Evolutionary conservation across 2,888 invertebrate species (phyloP), one percentile per base, ranked within the genome.

Genomic region (Glyphotaelius pellucidus): DNA sequence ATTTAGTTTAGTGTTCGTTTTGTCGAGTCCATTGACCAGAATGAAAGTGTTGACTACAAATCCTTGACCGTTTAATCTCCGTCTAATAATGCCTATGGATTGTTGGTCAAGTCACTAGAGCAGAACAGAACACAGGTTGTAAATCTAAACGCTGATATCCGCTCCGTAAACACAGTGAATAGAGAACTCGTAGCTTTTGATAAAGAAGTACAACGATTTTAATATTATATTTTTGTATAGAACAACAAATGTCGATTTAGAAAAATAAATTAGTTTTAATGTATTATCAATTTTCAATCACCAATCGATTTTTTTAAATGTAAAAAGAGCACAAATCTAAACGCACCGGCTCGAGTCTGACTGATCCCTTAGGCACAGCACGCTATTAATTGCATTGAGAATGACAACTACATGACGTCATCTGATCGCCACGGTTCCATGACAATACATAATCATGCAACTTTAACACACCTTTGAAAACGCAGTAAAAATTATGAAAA

Each of bases 31-130:
- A 32, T n/a, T 67, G 88, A 67, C 52, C 30, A 67, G 52, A 88
- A 88, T 52, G 88, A 87, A 87, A 87, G 87, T 87, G 87, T 87
- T 67, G 30, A 31, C 47, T 15, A 15, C 31, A 88, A 88, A 88
- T 88, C 88, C 88, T 88, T 88, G 88, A 67, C 88, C 88, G 88
- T 88, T 88, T 88, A 88, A 88, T 67, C 52, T 30, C 52, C 30
- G 67, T 35, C 32, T 79, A 88, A 67, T 88, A 67, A 88, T 31
- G 14, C 15, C 52, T 32, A 67, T n/a, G 88, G 88, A 19, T 67
- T 15, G 67, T 32, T 88, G 88, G 32, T 15, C 79, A 32, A 67
- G 5, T 31, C 88, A 67, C 31, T 88, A 88, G 88, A 88, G 88
- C 88, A 31, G 67, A 32, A 52, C 88, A n/a, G 67, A 67, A 67